These are phyloP conservation scores for Anagrus nilaparvatae DNA, from an alignment of 1,140 invertebrate genomes.

Conservation along the genomic window DNA sequence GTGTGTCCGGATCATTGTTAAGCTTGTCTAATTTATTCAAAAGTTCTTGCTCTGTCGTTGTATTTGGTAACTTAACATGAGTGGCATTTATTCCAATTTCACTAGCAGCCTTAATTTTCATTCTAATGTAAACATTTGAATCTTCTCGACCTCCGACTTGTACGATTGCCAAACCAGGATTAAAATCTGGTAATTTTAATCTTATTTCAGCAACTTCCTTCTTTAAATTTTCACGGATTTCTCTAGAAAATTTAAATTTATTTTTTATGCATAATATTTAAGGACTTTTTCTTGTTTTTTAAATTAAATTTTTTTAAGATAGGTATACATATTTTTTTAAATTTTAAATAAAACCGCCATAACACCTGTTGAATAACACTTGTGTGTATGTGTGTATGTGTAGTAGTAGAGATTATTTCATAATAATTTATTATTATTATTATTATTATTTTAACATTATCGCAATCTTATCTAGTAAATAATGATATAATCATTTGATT, in stretches of 20 bases:
- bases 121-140: conserved; percentile 98
- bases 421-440: too few relatives aligned
- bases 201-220: conserved; percentile 55
- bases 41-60: conserved; percentile 75
- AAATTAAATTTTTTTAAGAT: too few relatives aligned
- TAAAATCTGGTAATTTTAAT: conserved; percentile 49
- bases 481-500: too few relatives aligned
- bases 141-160: conserved; percentile 91
- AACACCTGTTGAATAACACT: too few relatives aligned
- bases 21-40: conserved; percentile 62
- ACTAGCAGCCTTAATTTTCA: conserved; percentile 87
- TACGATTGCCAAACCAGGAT: conserved; percentile 70
- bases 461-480: too few relatives aligned
- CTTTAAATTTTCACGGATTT: conserved; percentile 60
- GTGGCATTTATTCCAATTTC: conserved; percentile 82
- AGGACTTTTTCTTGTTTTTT: too few relatives aligned
- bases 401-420: too few relatives aligned
- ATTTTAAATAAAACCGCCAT: too few relatives aligned
- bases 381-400: too few relatives aligned
- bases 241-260: conserved; percentile 43
- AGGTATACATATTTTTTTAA: too few relatives aligned
- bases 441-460: too few relatives aligned
- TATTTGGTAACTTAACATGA: conserved; percentile 71
- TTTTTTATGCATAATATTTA: too few relatives aligned
- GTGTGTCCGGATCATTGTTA: conserved; percentile 73